Evolutionary conservation across 2,113 vertebrate species (phyloP).

Genomic region (Plotosus lineatus): DNA sequence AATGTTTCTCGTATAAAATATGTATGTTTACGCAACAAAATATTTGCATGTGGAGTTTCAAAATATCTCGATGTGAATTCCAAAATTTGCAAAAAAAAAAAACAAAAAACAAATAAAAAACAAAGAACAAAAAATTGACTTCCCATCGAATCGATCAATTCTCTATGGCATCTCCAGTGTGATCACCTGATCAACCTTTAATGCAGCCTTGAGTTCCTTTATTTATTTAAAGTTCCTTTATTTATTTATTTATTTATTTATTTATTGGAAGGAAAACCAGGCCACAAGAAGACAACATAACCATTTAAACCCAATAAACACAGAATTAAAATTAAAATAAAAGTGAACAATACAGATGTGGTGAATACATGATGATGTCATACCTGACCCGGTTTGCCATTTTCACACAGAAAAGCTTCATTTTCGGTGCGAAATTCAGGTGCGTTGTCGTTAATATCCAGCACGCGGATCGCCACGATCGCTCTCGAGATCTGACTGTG

Average conservation of each 20-base stretch:
- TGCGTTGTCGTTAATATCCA: slow-evolving; percentile 98
- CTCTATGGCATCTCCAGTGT: too few relatives aligned
- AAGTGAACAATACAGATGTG: background rate
- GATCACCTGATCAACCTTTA: background rate
- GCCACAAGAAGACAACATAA: background rate
- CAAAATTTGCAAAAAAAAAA: too few relatives aligned
- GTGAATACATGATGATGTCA: slow-evolving; percentile 44
- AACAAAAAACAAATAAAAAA: too few relatives aligned
- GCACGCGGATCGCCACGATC: slow-evolving; percentile 92
- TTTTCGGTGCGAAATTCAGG: slow-evolving; percentile 93
- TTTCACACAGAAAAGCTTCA: slow-evolving; percentile 95
- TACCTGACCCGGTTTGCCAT: slow-evolving; percentile 96
- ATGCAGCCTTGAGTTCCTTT: background rate
- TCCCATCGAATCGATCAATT: too few relatives aligned
- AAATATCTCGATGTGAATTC: too few relatives aligned
- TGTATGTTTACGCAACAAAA: too few relatives aligned
- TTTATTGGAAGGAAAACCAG: background rate
- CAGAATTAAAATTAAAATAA: background rate
- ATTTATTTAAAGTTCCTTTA: too few relatives aligned
- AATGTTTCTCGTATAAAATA: too few relatives aligned
- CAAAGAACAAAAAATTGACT: too few relatives aligned
- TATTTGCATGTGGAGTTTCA: too few relatives aligned
- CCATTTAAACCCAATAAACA: background rate
- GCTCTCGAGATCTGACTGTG: slow-evolving; percentile 96
- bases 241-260: too few relatives aligned